phyloP scores from a whole-genome alignment of 1,140 invertebrate genomes.

The Panagrolaimus sp. region DNA sequence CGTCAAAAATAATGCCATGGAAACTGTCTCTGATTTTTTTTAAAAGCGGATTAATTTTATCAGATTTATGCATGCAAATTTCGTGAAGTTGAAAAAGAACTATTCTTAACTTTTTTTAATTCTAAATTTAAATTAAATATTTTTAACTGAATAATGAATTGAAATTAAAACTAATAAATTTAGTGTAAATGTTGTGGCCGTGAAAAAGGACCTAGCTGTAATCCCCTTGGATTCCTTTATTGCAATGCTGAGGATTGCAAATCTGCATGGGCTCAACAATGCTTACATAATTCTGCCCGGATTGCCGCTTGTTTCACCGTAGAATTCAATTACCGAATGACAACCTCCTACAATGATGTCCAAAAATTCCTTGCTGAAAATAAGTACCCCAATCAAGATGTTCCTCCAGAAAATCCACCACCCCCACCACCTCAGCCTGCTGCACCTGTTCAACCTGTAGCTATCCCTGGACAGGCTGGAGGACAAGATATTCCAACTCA shows the following conservation, averaged over 20 bases:
- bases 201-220: constrained; percentile 44
- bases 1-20: too few species aligned
- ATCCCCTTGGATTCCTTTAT: constrained; percentile 52
- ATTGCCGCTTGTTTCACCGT: constrained; percentile 59
- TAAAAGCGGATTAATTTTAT: too few species aligned
- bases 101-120: too few species aligned
- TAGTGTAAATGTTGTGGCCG: constrained; percentile 53
- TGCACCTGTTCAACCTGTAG: not conserved
- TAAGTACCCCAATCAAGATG: constrained; percentile 55
- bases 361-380: constrained; percentile 51
- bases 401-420: constrained; percentile 20
- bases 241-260: constrained; percentile 49
- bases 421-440: constrained; percentile 11
- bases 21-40: too few species aligned
- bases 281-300: constrained; percentile 8
- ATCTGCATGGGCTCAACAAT: constrained; percentile 1
- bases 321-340: constrained; percentile 59
- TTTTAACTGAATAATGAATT: not conserved
- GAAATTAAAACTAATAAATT: constrained; percentile 4
- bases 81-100: too few species aligned
- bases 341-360: constrained; percentile 49
- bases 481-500: constrained; percentile 25
- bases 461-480: constrained; percentile 56
- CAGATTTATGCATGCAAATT: too few species aligned
- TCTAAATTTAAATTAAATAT: constrained; percentile 20